Percentiles rank a stretch among this genome's conserved stretches.
Evolutionary conservation across 2,888 invertebrate genomes (phyloP).

Genomic region (Tipula helvola): DNA sequence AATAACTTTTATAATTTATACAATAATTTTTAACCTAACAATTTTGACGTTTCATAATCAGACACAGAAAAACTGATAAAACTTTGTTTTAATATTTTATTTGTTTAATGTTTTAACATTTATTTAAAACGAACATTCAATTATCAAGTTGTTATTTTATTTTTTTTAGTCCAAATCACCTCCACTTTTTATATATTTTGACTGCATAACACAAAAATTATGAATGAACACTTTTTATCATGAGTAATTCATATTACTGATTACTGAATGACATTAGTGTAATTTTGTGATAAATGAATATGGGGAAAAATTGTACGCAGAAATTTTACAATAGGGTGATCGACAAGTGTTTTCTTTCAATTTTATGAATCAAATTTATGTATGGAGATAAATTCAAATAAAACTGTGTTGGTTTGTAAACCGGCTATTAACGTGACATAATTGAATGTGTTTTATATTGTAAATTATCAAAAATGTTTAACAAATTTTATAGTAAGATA

Average conservation of each 20-base stretch:
- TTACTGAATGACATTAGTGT: neutral
- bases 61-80: neutral
- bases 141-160: neutral
- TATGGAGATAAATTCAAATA: too few relatives aligned
- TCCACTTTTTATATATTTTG: neutral
- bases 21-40: neutral
- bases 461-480: too few relatives aligned
- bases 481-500: neutral
- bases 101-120: neutral
- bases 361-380: neutral
- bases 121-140: neutral
- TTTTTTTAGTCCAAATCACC: neutral
- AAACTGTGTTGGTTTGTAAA: too few relatives aligned
- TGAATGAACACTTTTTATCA: neutral
- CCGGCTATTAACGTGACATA: too few relatives aligned
- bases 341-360: neutral
- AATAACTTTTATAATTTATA: neutral
- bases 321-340: neutral
- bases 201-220: neutral
- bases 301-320: neutral
- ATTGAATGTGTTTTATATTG: too few relatives aligned
- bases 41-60: conserved; percentile 4
- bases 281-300: neutral
- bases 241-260: neutral
- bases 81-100: neutral